Conservation (phyloP, 2,113 vertebrate species). For the Loxodonta africana region DNA sequence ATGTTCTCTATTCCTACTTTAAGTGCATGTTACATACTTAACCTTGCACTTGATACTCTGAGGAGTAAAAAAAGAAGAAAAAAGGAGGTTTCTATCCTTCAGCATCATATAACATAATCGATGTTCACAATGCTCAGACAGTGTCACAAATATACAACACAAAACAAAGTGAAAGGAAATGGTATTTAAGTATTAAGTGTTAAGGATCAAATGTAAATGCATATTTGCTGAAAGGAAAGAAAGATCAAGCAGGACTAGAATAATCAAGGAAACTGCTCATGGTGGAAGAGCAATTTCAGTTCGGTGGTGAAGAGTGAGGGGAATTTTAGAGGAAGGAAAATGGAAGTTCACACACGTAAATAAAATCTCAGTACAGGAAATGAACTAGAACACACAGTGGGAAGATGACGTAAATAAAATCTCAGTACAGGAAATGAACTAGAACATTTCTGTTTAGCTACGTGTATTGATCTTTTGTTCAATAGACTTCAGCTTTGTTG, state of each 20-base stretch:
- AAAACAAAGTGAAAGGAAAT: not conserved
- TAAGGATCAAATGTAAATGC: not conserved
- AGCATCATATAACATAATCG: not conserved
- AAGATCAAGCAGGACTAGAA: not conserved
- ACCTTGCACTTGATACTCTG: not conserved
- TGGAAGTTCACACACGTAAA: not conserved
- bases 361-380: not conserved
- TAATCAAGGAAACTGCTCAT: not conserved
- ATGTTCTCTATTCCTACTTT: not conserved
- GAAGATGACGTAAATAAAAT: not conserved
- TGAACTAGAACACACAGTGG: not conserved
- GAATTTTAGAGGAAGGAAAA: conserved; percentile 1
- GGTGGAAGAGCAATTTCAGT: not conserved
- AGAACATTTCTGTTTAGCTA: not conserved
- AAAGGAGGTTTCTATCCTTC: not conserved
- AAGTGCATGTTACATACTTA: not conserved
- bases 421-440: not conserved
- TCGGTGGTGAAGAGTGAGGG: not conserved
- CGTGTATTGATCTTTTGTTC: not conserved
- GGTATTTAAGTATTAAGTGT: not conserved
- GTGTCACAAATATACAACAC: not conserved
- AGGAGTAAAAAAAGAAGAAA: not conserved
- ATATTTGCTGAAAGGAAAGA: not conserved
- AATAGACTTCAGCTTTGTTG: not conserved
- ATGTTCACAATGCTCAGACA: not conserved